Evolutionary conservation across 2,797 vertebrate genomes (phyloP), one percentile per base, ranked within the genome.

Genomic region (Urocyon cinereoargenteus): DNA sequence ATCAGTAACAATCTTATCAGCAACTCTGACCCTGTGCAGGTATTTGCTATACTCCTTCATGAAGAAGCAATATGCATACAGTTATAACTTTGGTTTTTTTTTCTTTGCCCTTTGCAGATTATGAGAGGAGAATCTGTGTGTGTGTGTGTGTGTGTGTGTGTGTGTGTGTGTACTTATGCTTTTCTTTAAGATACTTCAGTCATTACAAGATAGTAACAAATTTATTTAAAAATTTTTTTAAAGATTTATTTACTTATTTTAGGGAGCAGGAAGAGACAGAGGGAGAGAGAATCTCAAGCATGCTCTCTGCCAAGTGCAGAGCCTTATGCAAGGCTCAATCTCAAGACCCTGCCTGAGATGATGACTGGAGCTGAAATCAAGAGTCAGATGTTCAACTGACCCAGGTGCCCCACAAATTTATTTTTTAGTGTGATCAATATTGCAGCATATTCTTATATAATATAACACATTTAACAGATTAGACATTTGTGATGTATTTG

Each of bases 381-480:
- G 22, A 61, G 22, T 24, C 9, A 7, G 55, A 19, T 7, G 18
- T 7, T 19, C 7, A 61, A 61, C 59, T 9, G 22, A 61, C 59
- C 9, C 59, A 61, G 59, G 59, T 10, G 59, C 59, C 59, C 59
- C 2, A 3, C 7, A 68, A 68, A 21, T n/a, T 87, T 89, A 51
- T 19, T 77, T 77, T 77, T 77, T 5, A 61, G 75, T 36, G 61
- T 88, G 28, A 61, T 88, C 53, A n/a, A 75, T 89, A 34, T 49
- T 24, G 61, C 49, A 34, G 3, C 72, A 77, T n/a, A 62, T 57
- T 49, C 21, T 77, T 77, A 77, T 34, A 15, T 49, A 73, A 36
- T 55, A 77, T 62, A 89, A 31, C 19, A 49, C 49, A 34, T 77
- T 49, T 51, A 62, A 34, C 62, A 34, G 31, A 89, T 13, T 89